Conservation (phyloP, 1,140 invertebrate species). For the Heliconius congener region DNA sequence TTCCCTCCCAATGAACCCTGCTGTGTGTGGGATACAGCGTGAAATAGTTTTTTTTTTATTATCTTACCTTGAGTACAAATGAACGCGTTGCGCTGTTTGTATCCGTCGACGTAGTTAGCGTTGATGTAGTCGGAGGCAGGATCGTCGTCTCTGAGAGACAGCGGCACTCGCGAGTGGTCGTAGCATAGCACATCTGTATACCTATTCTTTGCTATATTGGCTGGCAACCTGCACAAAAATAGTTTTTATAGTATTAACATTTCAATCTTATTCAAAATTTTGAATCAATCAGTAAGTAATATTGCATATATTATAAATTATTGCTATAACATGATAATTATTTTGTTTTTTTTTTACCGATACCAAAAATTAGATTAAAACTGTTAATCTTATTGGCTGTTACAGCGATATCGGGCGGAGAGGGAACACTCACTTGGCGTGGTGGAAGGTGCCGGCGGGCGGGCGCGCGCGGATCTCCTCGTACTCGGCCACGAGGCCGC, state of each 20-base stretch:
- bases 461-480: conserved; percentile 91
- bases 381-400: too few species aligned
- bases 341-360: too few species aligned
- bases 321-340: not conserved
- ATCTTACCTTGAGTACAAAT: conserved; percentile 96
- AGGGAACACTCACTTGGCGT: conserved; percentile 61
- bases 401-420: too few species aligned
- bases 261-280: too few species aligned
- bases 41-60: too few species aligned
- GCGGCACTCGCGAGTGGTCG: conserved; percentile 95
- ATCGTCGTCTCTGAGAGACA: conserved; percentile 89
- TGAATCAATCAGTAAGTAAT: too few species aligned
- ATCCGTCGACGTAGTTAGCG: conserved; percentile 98
- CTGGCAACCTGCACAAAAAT: conserved; percentile 83
- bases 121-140: conserved; percentile 96
- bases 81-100: conserved; percentile 98
- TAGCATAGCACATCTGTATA: conserved; percentile 98
- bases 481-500: conserved; percentile 92
- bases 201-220: conserved; percentile 95
- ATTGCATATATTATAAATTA: too few species aligned
- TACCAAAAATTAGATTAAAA: too few species aligned
- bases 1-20: too few species aligned
- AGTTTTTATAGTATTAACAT: too few species aligned
- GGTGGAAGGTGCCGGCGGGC: conserved; percentile 91
- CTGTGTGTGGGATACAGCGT: too few species aligned